Conservation (phyloP, 53 echinoderm and acorn worm genomes). For the Echinarachnius parma region DNA sequence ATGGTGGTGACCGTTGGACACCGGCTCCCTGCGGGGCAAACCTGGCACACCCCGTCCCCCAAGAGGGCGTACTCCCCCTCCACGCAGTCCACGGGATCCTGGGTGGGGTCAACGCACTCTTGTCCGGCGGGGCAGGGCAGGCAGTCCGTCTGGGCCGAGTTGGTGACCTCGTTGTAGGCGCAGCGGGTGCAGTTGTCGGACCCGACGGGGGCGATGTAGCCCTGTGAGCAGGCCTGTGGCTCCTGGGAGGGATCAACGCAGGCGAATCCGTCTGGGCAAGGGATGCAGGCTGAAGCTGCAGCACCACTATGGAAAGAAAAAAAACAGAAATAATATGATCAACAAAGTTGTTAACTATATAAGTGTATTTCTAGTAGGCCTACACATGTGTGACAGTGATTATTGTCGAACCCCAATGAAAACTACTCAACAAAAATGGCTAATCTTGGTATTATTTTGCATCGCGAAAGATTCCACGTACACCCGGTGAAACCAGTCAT, state of each 20-base stretch:
- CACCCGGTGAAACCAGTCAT: no score
- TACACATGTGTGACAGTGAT: no score
- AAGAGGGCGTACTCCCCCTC: conserved; percentile 75
- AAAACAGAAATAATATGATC: no score
- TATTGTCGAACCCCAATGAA: no score
- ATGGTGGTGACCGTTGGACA: conserved; percentile 68
- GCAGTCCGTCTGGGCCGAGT: conserved; percentile 66
- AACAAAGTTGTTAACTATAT: not conserved
- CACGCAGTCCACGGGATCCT: conserved; percentile 67
- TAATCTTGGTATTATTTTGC: no score
- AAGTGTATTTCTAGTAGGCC: not conserved
- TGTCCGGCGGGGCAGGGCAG: conserved; percentile 83
- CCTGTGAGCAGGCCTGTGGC: conserved; percentile 62
- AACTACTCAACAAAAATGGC: no score
- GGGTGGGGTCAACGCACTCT: conserved; percentile 75
- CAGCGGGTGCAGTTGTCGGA: conserved; percentile 92
- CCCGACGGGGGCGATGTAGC: conserved; percentile 72
- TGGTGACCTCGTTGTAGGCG: conserved; percentile 71
- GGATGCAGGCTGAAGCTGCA: conserved; percentile 60
- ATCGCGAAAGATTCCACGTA: no score
- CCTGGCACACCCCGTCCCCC: conserved; percentile 69
- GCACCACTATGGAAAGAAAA: conserved; percentile 29
- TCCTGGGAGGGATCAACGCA: conserved; percentile 80
- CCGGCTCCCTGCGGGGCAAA: conserved; percentile 72
- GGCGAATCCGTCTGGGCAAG: conserved; percentile 69